These are phyloP conservation scores for Anguilla pacifica DNA, from an alignment of 2,797 vertebrate species.

Conservation along the genomic window DNA sequence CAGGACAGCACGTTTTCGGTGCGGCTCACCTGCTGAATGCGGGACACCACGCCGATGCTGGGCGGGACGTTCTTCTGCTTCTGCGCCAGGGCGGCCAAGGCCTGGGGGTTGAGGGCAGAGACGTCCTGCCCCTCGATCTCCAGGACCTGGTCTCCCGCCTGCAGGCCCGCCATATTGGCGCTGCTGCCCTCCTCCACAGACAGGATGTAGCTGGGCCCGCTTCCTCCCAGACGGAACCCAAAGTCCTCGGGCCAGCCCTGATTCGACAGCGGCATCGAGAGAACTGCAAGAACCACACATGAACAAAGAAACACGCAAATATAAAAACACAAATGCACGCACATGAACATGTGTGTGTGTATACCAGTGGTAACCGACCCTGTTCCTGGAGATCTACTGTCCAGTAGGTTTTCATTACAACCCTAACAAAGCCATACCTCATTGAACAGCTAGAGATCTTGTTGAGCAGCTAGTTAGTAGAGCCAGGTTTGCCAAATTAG, in stretches of 20 bases:
- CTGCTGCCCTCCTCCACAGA: slow-evolving; percentile 91
- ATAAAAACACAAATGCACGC: neutral
- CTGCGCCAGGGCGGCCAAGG: slow-evolving; percentile 80
- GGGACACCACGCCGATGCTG: slow-evolving; percentile 92
- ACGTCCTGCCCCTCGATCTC: slow-evolving; percentile 93
- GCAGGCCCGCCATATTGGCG: slow-evolving; percentile 85
- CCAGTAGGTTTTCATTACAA: too few species aligned
- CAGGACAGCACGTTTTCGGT: too few species aligned
- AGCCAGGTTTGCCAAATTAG: too few species aligned
- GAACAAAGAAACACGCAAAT: neutral
- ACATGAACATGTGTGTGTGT: neutral
- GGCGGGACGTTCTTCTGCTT: slow-evolving; percentile 86
- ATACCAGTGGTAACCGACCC: too few species aligned
- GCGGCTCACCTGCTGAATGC: slow-evolving; percentile 70
- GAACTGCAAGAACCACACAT: slow-evolving; percentile 60
- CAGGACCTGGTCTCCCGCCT: slow-evolving; percentile 91
- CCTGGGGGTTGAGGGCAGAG: slow-evolving; percentile 80
- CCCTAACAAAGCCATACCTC: too few species aligned
- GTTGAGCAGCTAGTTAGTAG: too few species aligned
- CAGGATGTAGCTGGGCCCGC: slow-evolving; percentile 90
- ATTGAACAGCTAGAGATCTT: too few species aligned
- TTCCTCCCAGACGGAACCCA: slow-evolving; percentile 87
- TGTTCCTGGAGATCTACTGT: too few species aligned
- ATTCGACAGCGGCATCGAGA: slow-evolving; percentile 85
- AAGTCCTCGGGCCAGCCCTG: slow-evolving; percentile 95